Percentiles rank a stretch among this genome's conserved stretches.
These are phyloP conservation scores for Axis porcinus DNA, from an alignment of 2,113 vertebrate species.

Conservation along the genomic window DNA sequence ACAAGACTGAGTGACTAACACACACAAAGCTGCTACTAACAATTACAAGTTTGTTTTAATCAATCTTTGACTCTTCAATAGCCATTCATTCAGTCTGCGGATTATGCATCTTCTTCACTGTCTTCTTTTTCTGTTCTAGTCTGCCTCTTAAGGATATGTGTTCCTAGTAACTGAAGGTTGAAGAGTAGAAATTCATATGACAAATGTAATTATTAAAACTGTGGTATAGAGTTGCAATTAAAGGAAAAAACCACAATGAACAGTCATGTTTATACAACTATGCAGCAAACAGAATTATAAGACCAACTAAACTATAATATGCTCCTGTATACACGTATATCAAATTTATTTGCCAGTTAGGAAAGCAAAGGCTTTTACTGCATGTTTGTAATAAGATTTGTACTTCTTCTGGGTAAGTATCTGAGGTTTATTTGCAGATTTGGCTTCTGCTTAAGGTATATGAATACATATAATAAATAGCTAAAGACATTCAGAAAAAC, in stretches of 20 bases:
- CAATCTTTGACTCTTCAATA: background rate
- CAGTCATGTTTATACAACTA: background rate
- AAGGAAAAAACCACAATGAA: background rate
- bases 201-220: background rate
- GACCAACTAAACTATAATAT: background rate
- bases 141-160: background rate
- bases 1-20: background rate
- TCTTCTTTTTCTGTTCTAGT: background rate
- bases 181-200: background rate
- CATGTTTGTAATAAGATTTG: background rate
- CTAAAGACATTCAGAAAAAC: background rate
- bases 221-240: background rate
- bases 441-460: background rate
- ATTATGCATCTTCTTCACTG: background rate
- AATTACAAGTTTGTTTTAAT: background rate
- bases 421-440: background rate
- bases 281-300: background rate
- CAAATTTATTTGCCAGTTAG: background rate
- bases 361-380: background rate
- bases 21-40: background rate
- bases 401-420: background rate
- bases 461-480: background rate
- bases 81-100: background rate
- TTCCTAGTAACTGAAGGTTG: background rate
- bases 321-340: background rate